Evolutionary conservation across 35 echinoderm and acorn worm species (phyloP), one percentile per base, ranked within the genome.

Genomic region (Ophioderma brevispina): DNA sequence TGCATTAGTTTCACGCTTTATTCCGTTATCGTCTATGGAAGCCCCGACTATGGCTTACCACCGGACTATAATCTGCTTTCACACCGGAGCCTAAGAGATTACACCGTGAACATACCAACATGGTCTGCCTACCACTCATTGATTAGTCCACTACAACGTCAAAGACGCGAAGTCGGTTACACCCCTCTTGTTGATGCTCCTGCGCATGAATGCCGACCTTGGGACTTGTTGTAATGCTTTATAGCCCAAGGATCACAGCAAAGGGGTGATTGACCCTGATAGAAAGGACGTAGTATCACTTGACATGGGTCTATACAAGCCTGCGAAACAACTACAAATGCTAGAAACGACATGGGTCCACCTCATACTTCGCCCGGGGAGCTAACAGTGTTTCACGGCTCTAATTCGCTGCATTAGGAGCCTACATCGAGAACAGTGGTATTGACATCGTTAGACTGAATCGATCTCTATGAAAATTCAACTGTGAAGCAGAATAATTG

Each of bases 91-190:
- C 23, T 21, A 37, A 18, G 0, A 37, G 19, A 35, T 33, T 31
- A 87, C 23, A 79, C 25, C n/a, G 1, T 30, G 14, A 39, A 1
- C 19, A 89, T 89, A 23, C 87, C 87, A 50, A 89, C 87, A 1
- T 89, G 87, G 87, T 39, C 87, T 50, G 87, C 87, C 21, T 89
- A 80, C 43, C 80, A 89, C 76, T 89, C 87, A 6, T 36, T 35
- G 18, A 81, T 81, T 25, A 43, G 17, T 33, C 76, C 23, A 33
- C 1, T 31, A 35, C 21, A 34, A 38, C 39, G 76, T 17, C 35
- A 81, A 17, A 89, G 76, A 89, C 21, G 77, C n/a, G n/a, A n/a
- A 41, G 80, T 82, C 31, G 46, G 14, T 59, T 35, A 40, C 13
- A 49, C 64, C 2, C 88, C 88, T 8, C 38, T 90, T 1, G n/a